Base-by-base conservation (phyloP, 2,888 invertebrate species). In the Podotricha telesiphe region DNA sequence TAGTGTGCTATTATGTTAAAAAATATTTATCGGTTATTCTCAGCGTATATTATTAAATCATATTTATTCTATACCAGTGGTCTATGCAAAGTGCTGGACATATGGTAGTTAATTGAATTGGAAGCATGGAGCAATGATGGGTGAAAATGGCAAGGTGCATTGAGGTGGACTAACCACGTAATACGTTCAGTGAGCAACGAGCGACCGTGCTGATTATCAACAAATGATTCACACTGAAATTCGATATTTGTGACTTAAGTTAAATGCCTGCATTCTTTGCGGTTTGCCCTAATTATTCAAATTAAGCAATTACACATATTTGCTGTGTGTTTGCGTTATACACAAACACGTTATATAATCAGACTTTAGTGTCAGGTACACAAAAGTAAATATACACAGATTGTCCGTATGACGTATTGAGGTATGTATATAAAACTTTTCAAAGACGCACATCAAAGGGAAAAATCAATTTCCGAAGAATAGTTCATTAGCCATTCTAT, bases 81-180 rank as follows among this genome's bases (percentile, higher is more conserved):
- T 71, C 65, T 67, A 68, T 63, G 65, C 13, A 59, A 11, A 68
- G 62, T 56, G 51, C 11, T 58, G 61, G 65, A 68, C 82, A 86
- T 82, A 78, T 85, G 85, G 78, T 75, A 76, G 79, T 81, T 85
- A 86, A 87, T 82, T 83, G 84, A 78, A 77, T 80, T 81, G 82
- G 85, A 85, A 85, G 83, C 80, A 75, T 80, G 73, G 81, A 74
- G 78, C 81, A 89, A 72, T 80, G 83, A 83, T 75, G 85, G 74
- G 81, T 80, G 86, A 89, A 88, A 89, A 87, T 82, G 78, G 78
- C 79, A 83, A 82, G 80, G 85, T 82, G 82, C 83, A 86, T 69
- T 82, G 82, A 83, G 80, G 85, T 82, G 77, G 80, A 80, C 75
- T 70, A 75, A 81, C 85, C 90, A 91, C 90, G 88, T 88, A 89